These are phyloP conservation scores for Myotis pilosus DNA, from an alignment of 2,797 vertebrate species.

Conservation along the genomic window DNA sequence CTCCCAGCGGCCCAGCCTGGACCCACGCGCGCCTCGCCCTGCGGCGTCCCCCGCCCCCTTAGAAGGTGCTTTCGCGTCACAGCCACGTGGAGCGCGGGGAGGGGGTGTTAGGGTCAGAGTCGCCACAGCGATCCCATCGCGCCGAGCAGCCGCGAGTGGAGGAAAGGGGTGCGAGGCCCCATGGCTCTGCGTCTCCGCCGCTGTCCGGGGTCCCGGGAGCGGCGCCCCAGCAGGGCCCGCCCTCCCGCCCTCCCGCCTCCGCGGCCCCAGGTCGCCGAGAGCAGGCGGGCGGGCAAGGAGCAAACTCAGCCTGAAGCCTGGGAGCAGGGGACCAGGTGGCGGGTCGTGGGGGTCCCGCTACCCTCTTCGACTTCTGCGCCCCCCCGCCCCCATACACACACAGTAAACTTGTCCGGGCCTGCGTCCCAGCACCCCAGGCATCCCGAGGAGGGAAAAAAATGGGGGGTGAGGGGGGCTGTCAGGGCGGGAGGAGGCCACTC, in stretches of 20 bases:
- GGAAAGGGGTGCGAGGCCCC: neutral
- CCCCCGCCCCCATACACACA: neutral
- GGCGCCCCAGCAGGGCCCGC: neutral
- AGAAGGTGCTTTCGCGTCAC: neutral
- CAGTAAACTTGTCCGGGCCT: neutral
- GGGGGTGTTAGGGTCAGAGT: neutral
- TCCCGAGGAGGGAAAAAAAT: neutral
- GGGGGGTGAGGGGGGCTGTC: neutral
- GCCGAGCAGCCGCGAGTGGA: neutral
- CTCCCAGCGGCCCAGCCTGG: neutral
- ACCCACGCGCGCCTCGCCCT: neutral
- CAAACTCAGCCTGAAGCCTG: neutral
- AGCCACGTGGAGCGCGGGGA: neutral
- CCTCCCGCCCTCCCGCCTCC: neutral
- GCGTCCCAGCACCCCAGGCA: neutral
- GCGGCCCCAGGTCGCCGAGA: neutral
- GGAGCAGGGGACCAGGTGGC: neutral
- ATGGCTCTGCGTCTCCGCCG: neutral
- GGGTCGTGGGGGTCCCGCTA: neutral
- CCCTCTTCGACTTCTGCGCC: neutral
- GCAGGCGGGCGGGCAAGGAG: neutral
- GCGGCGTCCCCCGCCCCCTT: neutral
- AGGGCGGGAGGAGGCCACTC: neutral
- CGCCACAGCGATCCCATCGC: neutral
- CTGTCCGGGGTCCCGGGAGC: neutral